These are phyloP conservation scores for Catocala nupta DNA, from an alignment of 2,888 invertebrate species.

Conservation along the genomic window DNA sequence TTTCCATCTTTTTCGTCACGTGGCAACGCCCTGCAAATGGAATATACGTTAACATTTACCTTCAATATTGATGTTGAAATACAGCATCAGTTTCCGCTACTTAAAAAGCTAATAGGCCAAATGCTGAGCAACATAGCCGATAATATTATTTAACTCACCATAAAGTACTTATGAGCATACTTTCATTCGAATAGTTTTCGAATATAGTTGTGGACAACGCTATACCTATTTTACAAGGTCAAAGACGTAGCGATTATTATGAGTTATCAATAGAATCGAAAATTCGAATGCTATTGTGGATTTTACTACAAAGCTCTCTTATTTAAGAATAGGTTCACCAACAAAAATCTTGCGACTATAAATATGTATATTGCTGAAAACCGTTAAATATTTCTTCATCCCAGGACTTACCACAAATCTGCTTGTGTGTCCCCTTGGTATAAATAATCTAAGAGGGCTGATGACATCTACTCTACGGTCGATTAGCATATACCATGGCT, in stretches of 20 bases:
- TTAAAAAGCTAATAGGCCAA: constrained; percentile 14
- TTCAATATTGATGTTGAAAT: too few relatives aligned
- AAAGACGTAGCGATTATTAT: too few relatives aligned
- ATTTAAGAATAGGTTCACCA: background rate
- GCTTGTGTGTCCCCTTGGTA: background rate
- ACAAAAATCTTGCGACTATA: too few relatives aligned
- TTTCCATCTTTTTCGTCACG: constrained; percentile 96
- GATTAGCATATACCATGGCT: constrained; percentile 62
- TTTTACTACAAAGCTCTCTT: background rate
- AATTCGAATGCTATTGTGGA: too few relatives aligned
- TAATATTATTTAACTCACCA: constrained; percentile 13
- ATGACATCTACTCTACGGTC: constrained; percentile 69
- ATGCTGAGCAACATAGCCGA: constrained; percentile 12
- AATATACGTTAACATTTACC: background rate
- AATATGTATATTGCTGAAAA: background rate
- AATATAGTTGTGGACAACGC: too few relatives aligned
- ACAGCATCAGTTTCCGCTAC: background rate
- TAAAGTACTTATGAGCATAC: background rate
- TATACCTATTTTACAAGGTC: too few relatives aligned
- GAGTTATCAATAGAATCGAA: too few relatives aligned
- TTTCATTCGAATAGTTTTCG: too few relatives aligned
- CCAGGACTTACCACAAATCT: background rate
- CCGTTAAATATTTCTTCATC: background rate
- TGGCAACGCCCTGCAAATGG: constrained; percentile 89
- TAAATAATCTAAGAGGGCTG: constrained; percentile 50